These are phyloP conservation scores for Epinephelus moara DNA, from an alignment of 2,113 vertebrate genomes.

Conservation along the genomic window DNA sequence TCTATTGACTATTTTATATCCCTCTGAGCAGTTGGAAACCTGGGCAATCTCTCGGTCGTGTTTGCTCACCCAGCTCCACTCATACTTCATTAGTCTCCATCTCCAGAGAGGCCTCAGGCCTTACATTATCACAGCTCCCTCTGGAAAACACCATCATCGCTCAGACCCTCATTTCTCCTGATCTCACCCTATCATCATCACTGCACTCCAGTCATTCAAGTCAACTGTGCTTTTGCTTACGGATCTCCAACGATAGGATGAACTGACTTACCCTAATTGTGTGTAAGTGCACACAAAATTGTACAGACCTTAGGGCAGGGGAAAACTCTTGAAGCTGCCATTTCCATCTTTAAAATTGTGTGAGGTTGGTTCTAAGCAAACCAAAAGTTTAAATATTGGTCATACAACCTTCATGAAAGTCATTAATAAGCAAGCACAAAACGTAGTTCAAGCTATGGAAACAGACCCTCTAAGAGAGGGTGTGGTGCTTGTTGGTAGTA, in stretches of 20 bases:
- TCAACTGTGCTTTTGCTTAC: neutral
- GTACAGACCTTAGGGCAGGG: neutral
- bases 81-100: slow-evolving; percentile 14
- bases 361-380: neutral
- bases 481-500: slow-evolving; percentile 12
- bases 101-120: slow-evolving; percentile 7
- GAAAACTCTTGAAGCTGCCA: neutral
- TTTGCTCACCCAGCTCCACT: neutral
- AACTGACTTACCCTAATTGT: slow-evolving; percentile 4
- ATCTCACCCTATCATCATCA: neutral
- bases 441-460: neutral
- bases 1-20: neutral
- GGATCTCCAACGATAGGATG: neutral
- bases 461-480: neutral
- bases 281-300: neutral
- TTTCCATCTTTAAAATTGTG: neutral
- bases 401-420: neutral
- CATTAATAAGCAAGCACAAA: neutral
- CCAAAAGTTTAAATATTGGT: neutral
- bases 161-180: neutral
- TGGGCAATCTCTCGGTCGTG: neutral
- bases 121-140: slow-evolving; percentile 19
- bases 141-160: slow-evolving; percentile 9
- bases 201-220: neutral
- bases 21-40: neutral